Base-by-base conservation (phyloP, 2,888 invertebrate species). In the Melitaea athalia region DNA sequence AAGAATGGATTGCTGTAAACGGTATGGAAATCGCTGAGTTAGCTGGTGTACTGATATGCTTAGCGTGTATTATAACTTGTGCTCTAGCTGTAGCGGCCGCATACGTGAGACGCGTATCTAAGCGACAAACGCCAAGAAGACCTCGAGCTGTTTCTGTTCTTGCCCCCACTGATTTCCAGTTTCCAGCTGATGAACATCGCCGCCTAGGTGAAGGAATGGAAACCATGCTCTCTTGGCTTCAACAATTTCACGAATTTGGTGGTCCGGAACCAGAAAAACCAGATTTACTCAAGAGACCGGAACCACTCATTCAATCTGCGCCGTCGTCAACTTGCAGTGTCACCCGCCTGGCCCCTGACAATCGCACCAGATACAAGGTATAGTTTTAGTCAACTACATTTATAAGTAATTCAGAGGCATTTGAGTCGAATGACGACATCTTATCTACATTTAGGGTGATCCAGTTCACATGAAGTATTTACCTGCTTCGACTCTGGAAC, bases 381-480 rank as follows among this genome's bases (percentile, higher is more conserved):
- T 93, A 42, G 12, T 12, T 24, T 7, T 60, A 17, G 43, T 50
- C 24, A 3, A 31, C 5, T 4, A 11, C 0, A 31, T 53, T 14
- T 3, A 24, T 24, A 57, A 11, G 42, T 57, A 10, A 15, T 42
- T 57, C 15, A 42, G 5, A 0, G 31, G 14, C 14, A 8, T 42
- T 57, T 1, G 33, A 42, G 15, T 12, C 3, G 17, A 49, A 12
- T 17, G 11, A 47, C 4, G 31, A n/a, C 24, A 0, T 43, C 4
- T 47, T 14, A 24, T 11, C 42, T 11, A 33, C 11, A 63, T 87
- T 43, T 93, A 97, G 97, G 98, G 98, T 1, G 98, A 98, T 82
- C 93, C 98, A 72, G 98, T 98, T 24, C 97, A 97, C 84, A 93
- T 98, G 81, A 97, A 97, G 85, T 96, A 96, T 80, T 92, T 98